Evolutionary conservation across 2,797 vertebrate species (phyloP), one percentile per base, ranked within the genome.

Genomic region (Pampus argenteus): DNA sequence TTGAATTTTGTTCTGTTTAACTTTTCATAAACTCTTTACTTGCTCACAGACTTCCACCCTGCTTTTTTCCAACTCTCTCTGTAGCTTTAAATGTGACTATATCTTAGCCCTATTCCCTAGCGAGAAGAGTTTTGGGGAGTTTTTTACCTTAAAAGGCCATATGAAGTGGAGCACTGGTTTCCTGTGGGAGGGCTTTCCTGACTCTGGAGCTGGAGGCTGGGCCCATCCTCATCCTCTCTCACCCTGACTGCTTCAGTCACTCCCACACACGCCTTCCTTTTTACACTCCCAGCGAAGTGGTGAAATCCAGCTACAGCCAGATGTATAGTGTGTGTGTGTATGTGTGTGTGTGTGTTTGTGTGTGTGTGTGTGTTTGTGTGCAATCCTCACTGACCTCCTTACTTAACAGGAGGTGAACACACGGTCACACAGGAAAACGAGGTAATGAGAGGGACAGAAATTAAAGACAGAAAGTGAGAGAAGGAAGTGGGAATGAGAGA

Each of bases 141-240:
- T 93, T 91, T 93, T 93, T 93, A 94, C 93, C 93, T 92, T 94
- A 94, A 93, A 94, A 93, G 93, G 93, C 88, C 85, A 92, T 93
- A 86, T 71, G 76, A 84, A 93, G 86, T 48, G 50, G 82, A 91
- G 75, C 13, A 13, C 81, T 81, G 74, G 87, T 85, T 93, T 94
- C 93, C 92, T 93, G 93, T 94, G 91, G 93, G 93, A 88, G 93
- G 93, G 85, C 67, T 86, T 90, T 91, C 77, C 84, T 81, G 82
- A 79, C 83, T 88, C 71, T 86, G 85, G 70, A 82, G 82, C 76
- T 81, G 80, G 79, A 88, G 86, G 82, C 81, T 31, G 26, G 83
- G 78, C 91, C 86, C 78, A 75, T 86, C 86, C 86, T 87, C 84
- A 85, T 83, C 79, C 86, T 88, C 83, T 71, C 83, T 72, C 71